Base-by-base conservation (phyloP, 1,140 invertebrate species). In the Aphaenogaster rudis region DNA sequence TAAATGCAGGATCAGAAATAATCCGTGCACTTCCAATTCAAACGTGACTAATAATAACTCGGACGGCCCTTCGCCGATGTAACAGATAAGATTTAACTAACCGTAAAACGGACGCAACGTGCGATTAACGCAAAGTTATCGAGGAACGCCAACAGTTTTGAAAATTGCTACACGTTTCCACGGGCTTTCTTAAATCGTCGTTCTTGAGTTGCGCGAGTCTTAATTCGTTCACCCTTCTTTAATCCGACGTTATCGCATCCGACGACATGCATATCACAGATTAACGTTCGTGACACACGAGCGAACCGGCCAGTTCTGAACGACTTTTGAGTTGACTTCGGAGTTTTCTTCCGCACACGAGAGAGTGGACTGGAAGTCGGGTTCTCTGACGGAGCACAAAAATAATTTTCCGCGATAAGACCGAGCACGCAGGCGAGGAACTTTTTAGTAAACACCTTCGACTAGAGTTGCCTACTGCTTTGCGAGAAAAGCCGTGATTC, bases 231-330 rank as follows among this genome's bases (percentile, higher is more conserved):
- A 88, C 17, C 66, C 67, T 61, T 66, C 66, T 79, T 86, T 66
- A 80, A 88, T 86, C 74, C 66, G 74, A 66, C 81, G 64, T 86
- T 88, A 88, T 85, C 72, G 81, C 61, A 57, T 76, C 45, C 28
- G 64, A 77, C 81, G 61, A 66, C 81, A 85, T 61, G 86, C 86
- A 78, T 78, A 61, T 86, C 69, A 71, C 61, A 88, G 54, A 86
- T 71, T 86, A 86, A 50, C 63, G 61, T 85, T 88, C 64, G 86
- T 88, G 86, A 88, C 81, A 85, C 63, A 86, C 79, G 71, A 76
- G 79, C 80, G 50, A 74, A 33, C 78, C 13, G 67, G 11, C 45
- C 61, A 66, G 80, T 28, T 28, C 42, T 48, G 81, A 84, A 63
- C 69, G 80, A 84, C 76, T 84, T 87, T 87, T 87, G 76, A 84